Evolutionary conservation across 2,797 vertebrate genomes (phyloP).

Genomic region (Sylvia borin): DNA sequence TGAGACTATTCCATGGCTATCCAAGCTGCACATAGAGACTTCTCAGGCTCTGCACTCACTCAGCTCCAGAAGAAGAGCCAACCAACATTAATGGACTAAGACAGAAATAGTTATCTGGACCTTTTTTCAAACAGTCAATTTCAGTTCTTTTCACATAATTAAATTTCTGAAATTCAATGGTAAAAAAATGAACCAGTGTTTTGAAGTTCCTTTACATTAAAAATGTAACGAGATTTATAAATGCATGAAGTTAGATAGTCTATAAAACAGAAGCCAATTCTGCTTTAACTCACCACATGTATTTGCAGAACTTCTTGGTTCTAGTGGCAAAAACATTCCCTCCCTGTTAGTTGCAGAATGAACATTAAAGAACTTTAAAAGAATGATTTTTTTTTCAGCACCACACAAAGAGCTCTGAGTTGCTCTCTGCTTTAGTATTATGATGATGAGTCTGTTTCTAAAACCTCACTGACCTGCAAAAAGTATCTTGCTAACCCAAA

Average conservation of each 20-base stretch:
- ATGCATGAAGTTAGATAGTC: background rate
- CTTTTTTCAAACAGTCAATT: background rate
- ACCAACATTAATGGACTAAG: background rate
- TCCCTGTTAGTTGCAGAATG: background rate
- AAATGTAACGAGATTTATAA: background rate
- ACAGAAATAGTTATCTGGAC: background rate
- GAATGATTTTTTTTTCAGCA: background rate
- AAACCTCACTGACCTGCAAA: background rate
- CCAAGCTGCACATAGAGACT: background rate
- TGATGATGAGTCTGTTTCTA: background rate
- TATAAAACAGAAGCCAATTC: background rate
- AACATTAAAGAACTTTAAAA: background rate
- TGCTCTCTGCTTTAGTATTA: background rate
- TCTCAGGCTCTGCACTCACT: background rate
- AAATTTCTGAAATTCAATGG: background rate
- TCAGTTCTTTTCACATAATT: background rate
- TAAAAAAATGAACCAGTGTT: background rate
- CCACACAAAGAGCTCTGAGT: background rate
- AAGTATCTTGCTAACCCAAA: background rate
- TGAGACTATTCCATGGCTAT: background rate
- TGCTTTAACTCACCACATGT: background rate
- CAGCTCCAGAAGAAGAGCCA: background rate
- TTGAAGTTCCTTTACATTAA: background rate
- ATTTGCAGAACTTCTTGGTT: background rate
- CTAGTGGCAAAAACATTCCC: background rate